A percentile compares a stretch with the other conserved stretches of the same genome.
phyloP scores from a whole-genome alignment of 2,113 vertebrate species.

The Nettapus auritus region DNA sequence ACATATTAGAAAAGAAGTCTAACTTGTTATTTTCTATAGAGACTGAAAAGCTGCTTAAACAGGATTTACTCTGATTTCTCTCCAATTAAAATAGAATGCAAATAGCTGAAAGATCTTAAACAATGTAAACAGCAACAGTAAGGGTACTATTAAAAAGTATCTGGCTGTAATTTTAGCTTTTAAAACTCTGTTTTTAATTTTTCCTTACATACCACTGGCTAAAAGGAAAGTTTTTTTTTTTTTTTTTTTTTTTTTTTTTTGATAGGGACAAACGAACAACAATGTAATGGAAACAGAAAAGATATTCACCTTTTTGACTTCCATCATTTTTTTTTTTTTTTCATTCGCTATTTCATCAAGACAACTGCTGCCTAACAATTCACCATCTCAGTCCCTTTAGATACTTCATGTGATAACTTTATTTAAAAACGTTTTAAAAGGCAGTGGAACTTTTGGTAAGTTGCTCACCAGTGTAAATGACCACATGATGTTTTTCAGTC shows the following conservation, averaged over 20 bases:
- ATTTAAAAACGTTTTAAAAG: neutral
- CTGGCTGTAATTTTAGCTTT: constrained; percentile 44
- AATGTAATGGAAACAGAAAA: neutral
- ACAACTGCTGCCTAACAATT: neutral
- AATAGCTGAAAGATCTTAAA: constrained; percentile 19
- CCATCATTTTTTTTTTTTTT: neutral
- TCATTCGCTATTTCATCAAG: neutral
- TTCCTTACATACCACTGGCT: neutral
- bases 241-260: no score
- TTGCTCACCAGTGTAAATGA: neutral
- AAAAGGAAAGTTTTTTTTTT: neutral
- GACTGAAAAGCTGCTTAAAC: constrained; percentile 1
- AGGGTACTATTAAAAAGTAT: constrained; percentile 26
- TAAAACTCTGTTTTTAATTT: constrained; percentile 47
- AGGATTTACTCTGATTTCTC: constrained; percentile 39
- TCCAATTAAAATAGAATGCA: constrained; percentile 35
- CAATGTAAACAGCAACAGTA: constrained; percentile 35
- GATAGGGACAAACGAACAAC: neutral
- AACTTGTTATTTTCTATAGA: constrained; percentile 10
- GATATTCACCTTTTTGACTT: neutral
- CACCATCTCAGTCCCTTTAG: neutral
- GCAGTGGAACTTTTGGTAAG: neutral
- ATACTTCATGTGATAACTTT: neutral
- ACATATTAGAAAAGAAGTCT: neutral
- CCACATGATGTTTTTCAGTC: neutral